Evolutionary conservation across 2,888 invertebrate genomes (phyloP).

Genomic region (Harpalus rufipes): DNA sequence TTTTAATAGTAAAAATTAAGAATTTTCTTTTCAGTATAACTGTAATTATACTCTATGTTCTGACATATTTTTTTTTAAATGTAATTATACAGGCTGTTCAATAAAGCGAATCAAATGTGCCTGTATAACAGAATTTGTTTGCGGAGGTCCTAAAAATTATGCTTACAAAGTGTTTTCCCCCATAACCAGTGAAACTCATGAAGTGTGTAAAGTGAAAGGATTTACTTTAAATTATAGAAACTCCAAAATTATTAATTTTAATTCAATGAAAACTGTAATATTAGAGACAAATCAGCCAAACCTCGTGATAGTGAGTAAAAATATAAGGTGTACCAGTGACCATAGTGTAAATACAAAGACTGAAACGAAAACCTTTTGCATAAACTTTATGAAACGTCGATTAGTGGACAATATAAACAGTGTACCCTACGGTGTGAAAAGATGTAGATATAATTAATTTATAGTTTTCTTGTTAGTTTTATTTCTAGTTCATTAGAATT

Average conservation of each 20-base stretch:
- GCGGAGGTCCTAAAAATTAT: slow-evolving; percentile 74
- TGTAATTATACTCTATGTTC: too few species aligned
- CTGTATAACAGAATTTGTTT: slow-evolving; percentile 72
- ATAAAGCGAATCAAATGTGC: too few species aligned
- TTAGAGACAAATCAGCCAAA: background rate
- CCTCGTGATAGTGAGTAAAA: background rate
- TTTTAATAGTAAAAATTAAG: too few species aligned
- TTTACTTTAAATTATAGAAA: slow-evolving; percentile 66
- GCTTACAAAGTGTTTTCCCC: slow-evolving; percentile 70
- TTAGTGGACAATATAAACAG: slow-evolving; percentile 1
- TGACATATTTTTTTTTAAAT: too few species aligned
- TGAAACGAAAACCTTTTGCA: slow-evolving; percentile 5
- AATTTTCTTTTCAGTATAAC: too few species aligned
- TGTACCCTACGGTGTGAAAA: slow-evolving; percentile 23
- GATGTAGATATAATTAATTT: background rate
- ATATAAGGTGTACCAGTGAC: slow-evolving; percentile 17
- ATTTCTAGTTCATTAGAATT: background rate
- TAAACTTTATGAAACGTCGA: slow-evolving; percentile 31
- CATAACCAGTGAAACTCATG: slow-evolving; percentile 15
- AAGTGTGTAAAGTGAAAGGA: slow-evolving; percentile 68
- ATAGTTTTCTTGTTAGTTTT: background rate
- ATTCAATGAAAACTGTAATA: slow-evolving; percentile 44
- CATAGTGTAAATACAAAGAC: slow-evolving; percentile 17
- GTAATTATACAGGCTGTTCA: too few species aligned
- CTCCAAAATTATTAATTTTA: slow-evolving; percentile 66